phyloP scores from a whole-genome alignment of 2,113 vertebrate genomes.

The Saimiri boliviensis region DNA sequence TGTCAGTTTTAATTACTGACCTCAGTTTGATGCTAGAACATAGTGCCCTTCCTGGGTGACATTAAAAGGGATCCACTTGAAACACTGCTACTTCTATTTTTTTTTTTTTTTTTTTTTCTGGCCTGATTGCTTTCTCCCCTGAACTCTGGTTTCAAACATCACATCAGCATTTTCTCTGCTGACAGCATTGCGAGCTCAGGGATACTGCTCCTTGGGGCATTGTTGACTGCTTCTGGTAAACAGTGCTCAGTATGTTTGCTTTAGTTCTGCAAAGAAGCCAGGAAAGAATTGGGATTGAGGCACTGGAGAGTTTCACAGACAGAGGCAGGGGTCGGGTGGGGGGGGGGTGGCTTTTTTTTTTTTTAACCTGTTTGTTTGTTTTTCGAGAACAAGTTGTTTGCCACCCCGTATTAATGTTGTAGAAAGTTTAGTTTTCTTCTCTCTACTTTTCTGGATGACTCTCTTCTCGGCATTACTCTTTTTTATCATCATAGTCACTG shows the following conservation, averaged over 20 bases:
- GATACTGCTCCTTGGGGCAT: conserved; percentile 52
- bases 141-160: conserved; percentile 28
- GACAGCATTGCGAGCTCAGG: conserved; percentile 40
- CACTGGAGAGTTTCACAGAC: background rate
- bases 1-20: conserved; percentile 16
- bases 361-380: background rate
- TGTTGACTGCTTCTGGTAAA: conserved; percentile 30
- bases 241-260: conserved; percentile 40
- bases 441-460: background rate
- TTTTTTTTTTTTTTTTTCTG: background rate
- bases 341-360: background rate
- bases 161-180: conserved; percentile 60
- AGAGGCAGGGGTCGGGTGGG: background rate
- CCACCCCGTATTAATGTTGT: background rate
- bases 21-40: background rate
- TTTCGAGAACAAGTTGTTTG: background rate
- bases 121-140: conserved; percentile 22
- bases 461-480: background rate
- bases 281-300: conserved; percentile 17
- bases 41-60: background rate
- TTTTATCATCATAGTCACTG: background rate
- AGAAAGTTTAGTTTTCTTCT: background rate
- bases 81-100: background rate
- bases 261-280: conserved; percentile 36
- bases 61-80: background rate